A percentile compares a stretch with the other conserved stretches of the same genome.
Conservation (phyloP, 2,888 invertebrate species). For the Lochmaea capreae region DNA sequence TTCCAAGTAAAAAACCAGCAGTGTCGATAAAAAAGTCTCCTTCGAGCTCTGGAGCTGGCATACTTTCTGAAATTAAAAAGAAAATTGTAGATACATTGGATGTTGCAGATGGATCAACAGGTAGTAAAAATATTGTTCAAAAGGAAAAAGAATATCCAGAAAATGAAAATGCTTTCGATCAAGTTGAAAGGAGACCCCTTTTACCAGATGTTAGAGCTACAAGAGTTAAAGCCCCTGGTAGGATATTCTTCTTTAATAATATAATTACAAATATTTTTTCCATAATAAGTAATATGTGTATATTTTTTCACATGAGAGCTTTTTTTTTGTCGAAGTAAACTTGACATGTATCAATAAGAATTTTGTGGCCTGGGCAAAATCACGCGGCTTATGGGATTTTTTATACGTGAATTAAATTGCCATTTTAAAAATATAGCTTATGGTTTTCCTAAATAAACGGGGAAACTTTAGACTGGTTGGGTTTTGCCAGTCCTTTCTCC, state of each 20-base stretch:
- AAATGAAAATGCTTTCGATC: slow-evolving; percentile 71
- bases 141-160: slow-evolving; percentile 49
- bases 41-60: slow-evolving; percentile 65
- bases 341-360: no score
- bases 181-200: slow-evolving; percentile 73
- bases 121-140: slow-evolving; percentile 62
- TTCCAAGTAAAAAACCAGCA: slow-evolving; percentile 72
- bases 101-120: slow-evolving; percentile 66
- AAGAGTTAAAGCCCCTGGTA: slow-evolving; percentile 73
- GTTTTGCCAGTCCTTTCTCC: no score
- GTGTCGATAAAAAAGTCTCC: slow-evolving; percentile 77
- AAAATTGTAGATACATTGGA: slow-evolving; percentile 55
- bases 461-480: no score
- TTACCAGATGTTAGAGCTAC: slow-evolving; percentile 76
- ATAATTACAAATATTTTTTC: no score
- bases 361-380: no score
- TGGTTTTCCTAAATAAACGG: no score
- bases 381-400: no score
- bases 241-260: slow-evolving; percentile 26
- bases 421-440: no score
- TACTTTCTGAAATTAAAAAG: slow-evolving; percentile 49
- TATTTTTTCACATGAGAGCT: no score
- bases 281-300: no score
- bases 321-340: no score
- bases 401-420: no score